Percentiles rank a stretch among this genome's conserved stretches.
Evolutionary conservation across 2,888 invertebrate species (phyloP).

Genomic region (Patella ulyssiponensis): DNA sequence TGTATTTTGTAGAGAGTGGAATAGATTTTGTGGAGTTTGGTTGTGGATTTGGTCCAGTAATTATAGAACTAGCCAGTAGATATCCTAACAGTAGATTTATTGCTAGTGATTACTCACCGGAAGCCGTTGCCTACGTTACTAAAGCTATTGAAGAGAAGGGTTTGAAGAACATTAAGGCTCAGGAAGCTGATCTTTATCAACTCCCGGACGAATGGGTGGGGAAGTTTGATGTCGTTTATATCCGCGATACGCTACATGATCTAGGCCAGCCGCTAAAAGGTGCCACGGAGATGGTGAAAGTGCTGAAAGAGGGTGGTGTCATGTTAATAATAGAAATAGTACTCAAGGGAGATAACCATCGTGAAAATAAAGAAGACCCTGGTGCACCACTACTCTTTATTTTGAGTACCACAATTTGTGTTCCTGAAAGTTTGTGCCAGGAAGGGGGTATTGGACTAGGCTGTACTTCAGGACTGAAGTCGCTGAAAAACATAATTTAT

Average conservation of each 20-base stretch:
- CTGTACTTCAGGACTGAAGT: neutral
- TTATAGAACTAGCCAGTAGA: neutral
- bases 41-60: neutral
- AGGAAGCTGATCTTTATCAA: neutral
- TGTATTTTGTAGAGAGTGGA: neutral
- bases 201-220: neutral
- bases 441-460: neutral
- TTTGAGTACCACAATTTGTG: neutral
- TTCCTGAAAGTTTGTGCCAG: neutral
- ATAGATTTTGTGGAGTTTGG: neutral
- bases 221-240: neutral
- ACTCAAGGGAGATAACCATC: slow-evolving; percentile 1
- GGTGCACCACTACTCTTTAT: neutral
- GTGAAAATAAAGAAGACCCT: neutral
- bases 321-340: neutral
- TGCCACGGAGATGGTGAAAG: neutral
- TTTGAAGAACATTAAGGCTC: neutral
- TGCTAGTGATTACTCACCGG: neutral
- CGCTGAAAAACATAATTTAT: neutral
- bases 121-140: neutral
- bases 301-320: neutral
- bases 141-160: neutral
- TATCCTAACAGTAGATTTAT: neutral
- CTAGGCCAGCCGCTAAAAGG: neutral
- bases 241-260: neutral